Conservation (phyloP, 2,888 invertebrate genomes). For the Cryptocephalus primarius region DNA sequence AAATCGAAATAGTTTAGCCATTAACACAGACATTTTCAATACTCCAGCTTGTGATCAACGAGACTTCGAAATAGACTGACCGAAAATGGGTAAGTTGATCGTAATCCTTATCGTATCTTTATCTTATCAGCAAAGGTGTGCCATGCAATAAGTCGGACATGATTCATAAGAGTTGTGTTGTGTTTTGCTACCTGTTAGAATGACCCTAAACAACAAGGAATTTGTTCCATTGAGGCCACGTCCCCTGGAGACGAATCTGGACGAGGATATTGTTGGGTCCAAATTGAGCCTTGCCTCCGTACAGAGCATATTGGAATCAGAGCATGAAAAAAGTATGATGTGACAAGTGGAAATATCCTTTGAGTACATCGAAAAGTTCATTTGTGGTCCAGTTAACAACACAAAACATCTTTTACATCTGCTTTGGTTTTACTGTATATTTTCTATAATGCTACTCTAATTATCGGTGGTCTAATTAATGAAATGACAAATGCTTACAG, state of each 20-base stretch:
- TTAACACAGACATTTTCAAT: no score
- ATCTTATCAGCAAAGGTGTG: neutral
- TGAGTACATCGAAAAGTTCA: neutral
- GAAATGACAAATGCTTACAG: no score
- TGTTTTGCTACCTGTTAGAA: neutral
- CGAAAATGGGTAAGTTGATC: neutral
- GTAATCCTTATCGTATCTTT: neutral
- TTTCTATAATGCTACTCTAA: no score
- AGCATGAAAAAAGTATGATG: slow-evolving; percentile 11
- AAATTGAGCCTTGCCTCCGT: slow-evolving; percentile 20
- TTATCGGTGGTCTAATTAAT: no score
- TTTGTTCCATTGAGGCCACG: slow-evolving; percentile 2
- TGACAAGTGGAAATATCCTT: no score
- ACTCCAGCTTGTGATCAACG: no score
- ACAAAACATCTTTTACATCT: no score
- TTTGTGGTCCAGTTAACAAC: slow-evolving; percentile 1
- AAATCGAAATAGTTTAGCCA: no score
- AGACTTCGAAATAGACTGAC: no score
- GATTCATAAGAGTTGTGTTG: neutral
- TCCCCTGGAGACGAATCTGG: slow-evolving; percentile 20
- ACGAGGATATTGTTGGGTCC: slow-evolving; percentile 16
- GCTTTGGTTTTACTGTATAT: no score
- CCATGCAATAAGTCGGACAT: neutral
- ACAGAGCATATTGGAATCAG: slow-evolving; percentile 20
- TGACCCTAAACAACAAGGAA: neutral